Conservation (phyloP, 2,113 vertebrate genomes). For the Cheirogaleus medius region DNA sequence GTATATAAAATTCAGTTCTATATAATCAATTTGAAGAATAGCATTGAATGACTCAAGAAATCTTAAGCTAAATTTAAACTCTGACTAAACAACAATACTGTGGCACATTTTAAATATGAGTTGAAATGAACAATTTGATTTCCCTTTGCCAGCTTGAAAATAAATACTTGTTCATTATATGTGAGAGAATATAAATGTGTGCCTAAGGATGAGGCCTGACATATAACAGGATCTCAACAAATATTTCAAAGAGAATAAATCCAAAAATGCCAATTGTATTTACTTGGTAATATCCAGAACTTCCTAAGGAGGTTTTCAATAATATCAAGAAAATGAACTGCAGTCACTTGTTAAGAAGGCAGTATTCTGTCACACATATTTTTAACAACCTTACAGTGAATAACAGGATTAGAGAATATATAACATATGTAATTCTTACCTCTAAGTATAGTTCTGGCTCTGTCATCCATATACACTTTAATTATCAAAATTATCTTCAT, state of each 20-base stretch:
- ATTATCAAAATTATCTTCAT: background rate
- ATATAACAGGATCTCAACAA: background rate
- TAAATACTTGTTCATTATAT: background rate
- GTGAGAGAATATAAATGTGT: background rate
- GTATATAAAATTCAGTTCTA: background rate
- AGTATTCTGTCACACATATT: background rate
- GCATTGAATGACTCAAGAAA: conserved; percentile 1
- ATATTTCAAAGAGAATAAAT: background rate
- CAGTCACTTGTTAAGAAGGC: background rate
- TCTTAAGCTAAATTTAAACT: conserved; percentile 29
- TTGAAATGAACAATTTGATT: background rate
- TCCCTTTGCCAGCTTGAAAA: conserved; percentile 17
- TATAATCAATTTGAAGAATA: background rate
- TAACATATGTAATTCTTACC: background rate
- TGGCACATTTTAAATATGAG: background rate
- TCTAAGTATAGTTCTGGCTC: background rate
- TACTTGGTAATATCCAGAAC: background rate
- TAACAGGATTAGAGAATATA: background rate
- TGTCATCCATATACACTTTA: background rate
- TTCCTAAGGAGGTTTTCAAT: background rate
- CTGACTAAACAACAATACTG: background rate
- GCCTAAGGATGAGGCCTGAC: background rate
- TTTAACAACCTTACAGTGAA: background rate
- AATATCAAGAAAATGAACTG: background rate
- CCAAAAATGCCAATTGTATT: background rate